Base-by-base conservation (phyloP, 2,797 vertebrate genomes). In the Mus spretus region DNA sequence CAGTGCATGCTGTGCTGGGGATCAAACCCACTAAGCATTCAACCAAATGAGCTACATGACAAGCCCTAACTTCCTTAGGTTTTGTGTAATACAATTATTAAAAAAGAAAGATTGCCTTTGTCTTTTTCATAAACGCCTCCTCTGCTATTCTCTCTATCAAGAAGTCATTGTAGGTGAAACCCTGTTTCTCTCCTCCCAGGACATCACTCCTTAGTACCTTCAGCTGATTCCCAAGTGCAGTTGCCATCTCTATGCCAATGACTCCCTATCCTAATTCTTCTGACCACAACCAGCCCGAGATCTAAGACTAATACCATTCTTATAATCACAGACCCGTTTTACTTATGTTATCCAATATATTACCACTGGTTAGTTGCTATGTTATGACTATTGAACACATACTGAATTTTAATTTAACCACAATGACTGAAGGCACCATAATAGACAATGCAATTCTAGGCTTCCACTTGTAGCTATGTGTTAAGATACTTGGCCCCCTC, bases 391-490 rank as follows among this genome's bases (percentile, higher is more conserved):
- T 1, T 78, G 44, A 65, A 9, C 44, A 79, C 22, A 47, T 78
- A 55, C 26, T 74, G 50, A 61, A 90, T 84, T 90, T 88, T 74
- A 93, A 83, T 83, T 90, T 92, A 84, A 90, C 34, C 55, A 74
- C 4, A 40, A 15, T 81, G 31, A 17, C 63, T 47, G 57, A 19
- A 26, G 22, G 4, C 20, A 24, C 19, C 22, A n/a, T 17, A 78
- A 22, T 59, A 44, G 50, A 65, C 3, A 91, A 59, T 19, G 44
- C 11, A 74, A 3, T 74, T 34, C 12, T 65, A 91, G 53, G 17
- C 37, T 89, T 85, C 47, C 53, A 55, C 47, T 34, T 59, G 15
- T 70, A 79, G 40, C 40, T 83, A 10, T 20, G 59, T 83, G 20
- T 44, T 61, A 26, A 90, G 40, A 78, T 22, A 81, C 12, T 26